Conservation (phyloP, 2,113 vertebrate genomes). For the Ascaphus truei region DNA sequence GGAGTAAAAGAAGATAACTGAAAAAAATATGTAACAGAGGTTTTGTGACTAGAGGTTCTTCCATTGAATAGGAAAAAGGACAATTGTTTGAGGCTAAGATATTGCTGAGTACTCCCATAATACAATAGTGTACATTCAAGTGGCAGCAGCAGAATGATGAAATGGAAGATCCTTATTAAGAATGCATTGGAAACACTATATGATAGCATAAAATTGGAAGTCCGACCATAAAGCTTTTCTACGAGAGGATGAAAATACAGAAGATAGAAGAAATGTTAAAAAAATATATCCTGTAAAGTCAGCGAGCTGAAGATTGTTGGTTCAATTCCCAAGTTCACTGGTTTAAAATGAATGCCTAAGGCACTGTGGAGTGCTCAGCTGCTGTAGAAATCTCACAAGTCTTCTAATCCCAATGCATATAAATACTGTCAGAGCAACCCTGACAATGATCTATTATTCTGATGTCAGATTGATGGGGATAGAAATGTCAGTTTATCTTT, state of each 20-base stretch:
- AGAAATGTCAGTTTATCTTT: slow-evolving; percentile 31
- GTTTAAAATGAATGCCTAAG: slow-evolving; percentile 35
- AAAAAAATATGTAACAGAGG: too few species aligned
- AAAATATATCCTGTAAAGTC: slow-evolving; percentile 25
- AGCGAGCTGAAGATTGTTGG: slow-evolving; percentile 23
- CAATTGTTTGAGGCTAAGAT: too few species aligned
- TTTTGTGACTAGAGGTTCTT: too few species aligned
- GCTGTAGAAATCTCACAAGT: slow-evolving; percentile 30
- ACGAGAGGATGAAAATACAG: slow-evolving; percentile 4
- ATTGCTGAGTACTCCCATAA: too few species aligned
- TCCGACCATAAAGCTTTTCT: not conserved
- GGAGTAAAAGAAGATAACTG: too few species aligned
- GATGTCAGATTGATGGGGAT: slow-evolving; percentile 33
- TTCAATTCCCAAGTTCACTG: slow-evolving; percentile 35
- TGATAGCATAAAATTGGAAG: not conserved
- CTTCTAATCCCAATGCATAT: slow-evolving; percentile 33
- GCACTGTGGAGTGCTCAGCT: slow-evolving; percentile 25
- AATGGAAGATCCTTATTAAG: not conserved
- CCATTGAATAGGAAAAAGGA: too few species aligned
- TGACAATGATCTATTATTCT: slow-evolving; percentile 36
- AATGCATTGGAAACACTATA: not conserved
- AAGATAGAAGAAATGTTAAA: slow-evolving; percentile 19
- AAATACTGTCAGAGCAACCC: slow-evolving; percentile 27
- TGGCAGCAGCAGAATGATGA: not conserved
- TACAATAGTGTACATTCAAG: not conserved